Evolutionary conservation across 2,888 invertebrate species (phyloP).

Genomic region (Chrysotoxum bicinctum): DNA sequence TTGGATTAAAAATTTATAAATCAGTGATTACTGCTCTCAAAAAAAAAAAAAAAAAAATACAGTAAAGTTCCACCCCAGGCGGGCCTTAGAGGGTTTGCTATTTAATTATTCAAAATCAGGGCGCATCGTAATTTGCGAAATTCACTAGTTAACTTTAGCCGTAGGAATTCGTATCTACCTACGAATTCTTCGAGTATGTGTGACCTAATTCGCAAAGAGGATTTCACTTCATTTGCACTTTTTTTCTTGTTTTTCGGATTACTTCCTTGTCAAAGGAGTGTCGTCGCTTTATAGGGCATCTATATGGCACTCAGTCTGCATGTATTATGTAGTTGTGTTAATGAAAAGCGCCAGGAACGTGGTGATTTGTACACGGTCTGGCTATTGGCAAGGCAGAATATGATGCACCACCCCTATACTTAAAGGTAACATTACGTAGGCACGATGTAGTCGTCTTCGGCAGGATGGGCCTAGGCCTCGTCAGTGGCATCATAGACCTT

Average conservation of each 20-base stretch:
- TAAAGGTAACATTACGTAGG: neutral
- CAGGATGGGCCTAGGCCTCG: neutral
- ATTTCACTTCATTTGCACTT: constrained; percentile 26
- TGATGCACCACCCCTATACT: constrained; percentile 10
- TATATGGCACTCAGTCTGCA: neutral
- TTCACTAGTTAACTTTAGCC: neutral
- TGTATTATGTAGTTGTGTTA: constrained; percentile 26
- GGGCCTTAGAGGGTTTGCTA: neutral
- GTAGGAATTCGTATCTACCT: neutral
- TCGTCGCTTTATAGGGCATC: neutral
- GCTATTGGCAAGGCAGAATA: constrained; percentile 33
- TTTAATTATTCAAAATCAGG: constrained; percentile 11
- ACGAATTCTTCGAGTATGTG: too few relatives aligned
- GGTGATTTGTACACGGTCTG: constrained; percentile 10
- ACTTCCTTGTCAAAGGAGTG: constrained; percentile 1
- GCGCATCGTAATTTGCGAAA: neutral
- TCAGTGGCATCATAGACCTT: neutral
- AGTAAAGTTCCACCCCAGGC: too few relatives aligned
- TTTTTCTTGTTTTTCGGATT: neutral
- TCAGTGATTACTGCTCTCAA: neutral
- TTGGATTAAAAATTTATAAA: neutral
- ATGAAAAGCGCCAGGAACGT: constrained; percentile 37
- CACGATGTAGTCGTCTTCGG: neutral
- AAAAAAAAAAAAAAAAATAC: too few relatives aligned
- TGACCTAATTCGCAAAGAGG: constrained; percentile 47